These are phyloP conservation scores for Euplagia quadripunctaria DNA, from an alignment of 2,888 invertebrate genomes.

Conservation along the genomic window DNA sequence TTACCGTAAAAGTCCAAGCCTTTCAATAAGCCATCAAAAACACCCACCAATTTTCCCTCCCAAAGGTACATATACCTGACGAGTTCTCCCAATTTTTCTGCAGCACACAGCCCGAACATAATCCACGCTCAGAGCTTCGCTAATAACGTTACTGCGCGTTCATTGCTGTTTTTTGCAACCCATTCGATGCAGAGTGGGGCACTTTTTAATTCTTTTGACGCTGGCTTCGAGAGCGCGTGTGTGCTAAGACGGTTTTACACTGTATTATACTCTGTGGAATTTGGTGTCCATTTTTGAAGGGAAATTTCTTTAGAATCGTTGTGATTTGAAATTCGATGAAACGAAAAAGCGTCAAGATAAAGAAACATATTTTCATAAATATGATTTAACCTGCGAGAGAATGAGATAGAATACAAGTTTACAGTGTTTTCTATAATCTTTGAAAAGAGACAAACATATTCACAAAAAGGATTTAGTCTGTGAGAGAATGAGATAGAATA, in stretches of 20 bases:
- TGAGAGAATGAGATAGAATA: no score
- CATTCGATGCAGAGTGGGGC: slow-evolving; percentile 31
- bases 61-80: not conserved
- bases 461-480: no score
- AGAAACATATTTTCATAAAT: no score
- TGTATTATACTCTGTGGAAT: not conserved
- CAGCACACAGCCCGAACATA: slow-evolving; percentile 25
- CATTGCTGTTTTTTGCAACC: slow-evolving; percentile 42
- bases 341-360: no score
- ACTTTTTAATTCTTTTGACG: slow-evolving; percentile 59
- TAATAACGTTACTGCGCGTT: slow-evolving; percentile 53
- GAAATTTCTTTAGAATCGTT: no score
- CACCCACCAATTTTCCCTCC: not conserved
- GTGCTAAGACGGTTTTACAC: slow-evolving; percentile 31
- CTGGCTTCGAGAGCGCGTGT: slow-evolving; percentile 33
- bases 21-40: slow-evolving; percentile 6
- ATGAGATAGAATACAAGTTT: no score
- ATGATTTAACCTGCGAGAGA: no score
- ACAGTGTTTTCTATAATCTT: no score
- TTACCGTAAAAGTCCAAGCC: not conserved
- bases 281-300: not conserved
- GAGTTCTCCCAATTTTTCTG: slow-evolving; percentile 28
- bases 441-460: no score
- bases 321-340: no score
- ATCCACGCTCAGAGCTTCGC: slow-evolving; percentile 45